These are phyloP conservation scores for Torymus tubicola DNA, from an alignment of 2,888 invertebrate genomes.

Conservation along the genomic window DNA sequence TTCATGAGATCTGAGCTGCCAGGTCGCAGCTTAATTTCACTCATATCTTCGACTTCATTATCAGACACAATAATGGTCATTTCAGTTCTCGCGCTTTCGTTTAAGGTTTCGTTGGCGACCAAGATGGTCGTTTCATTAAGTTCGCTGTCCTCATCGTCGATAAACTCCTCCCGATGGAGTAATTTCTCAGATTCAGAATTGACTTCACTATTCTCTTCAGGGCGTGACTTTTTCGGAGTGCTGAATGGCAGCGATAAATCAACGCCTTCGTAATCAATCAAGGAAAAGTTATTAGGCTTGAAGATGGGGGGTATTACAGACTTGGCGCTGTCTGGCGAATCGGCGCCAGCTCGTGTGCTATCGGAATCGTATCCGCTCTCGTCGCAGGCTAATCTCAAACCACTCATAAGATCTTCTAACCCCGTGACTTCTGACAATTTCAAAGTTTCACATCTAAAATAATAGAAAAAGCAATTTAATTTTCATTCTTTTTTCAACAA, in stretches of 20 bases:
- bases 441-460: constrained; percentile 59
- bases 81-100: constrained; percentile 61
- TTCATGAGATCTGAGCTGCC: constrained; percentile 59
- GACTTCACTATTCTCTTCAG: neutral
- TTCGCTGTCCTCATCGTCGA: constrained; percentile 9
- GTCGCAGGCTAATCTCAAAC: constrained; percentile 75
- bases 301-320: constrained; percentile 57
- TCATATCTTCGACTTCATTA: constrained; percentile 59
- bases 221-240: constrained; percentile 22
- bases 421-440: constrained; percentile 62
- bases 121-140: constrained; percentile 17
- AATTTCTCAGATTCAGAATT: neutral
- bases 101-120: constrained; percentile 29
- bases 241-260: constrained; percentile 62
- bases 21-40: constrained; percentile 23
- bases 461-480: neutral
- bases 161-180: neutral
- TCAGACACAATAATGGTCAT: constrained; percentile 63
- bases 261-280: constrained; percentile 69
- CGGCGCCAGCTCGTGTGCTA: constrained; percentile 78
- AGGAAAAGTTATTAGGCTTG: constrained; percentile 68
- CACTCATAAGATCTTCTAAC: constrained; percentile 72
- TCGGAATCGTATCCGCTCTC: constrained; percentile 81
- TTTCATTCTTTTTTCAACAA: neutral
- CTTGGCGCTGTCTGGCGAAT: constrained; percentile 77